Evolutionary conservation across 2,888 invertebrate species (phyloP), one percentile per base, ranked within the genome.

Genomic region (Cryptocephalus primarius): DNA sequence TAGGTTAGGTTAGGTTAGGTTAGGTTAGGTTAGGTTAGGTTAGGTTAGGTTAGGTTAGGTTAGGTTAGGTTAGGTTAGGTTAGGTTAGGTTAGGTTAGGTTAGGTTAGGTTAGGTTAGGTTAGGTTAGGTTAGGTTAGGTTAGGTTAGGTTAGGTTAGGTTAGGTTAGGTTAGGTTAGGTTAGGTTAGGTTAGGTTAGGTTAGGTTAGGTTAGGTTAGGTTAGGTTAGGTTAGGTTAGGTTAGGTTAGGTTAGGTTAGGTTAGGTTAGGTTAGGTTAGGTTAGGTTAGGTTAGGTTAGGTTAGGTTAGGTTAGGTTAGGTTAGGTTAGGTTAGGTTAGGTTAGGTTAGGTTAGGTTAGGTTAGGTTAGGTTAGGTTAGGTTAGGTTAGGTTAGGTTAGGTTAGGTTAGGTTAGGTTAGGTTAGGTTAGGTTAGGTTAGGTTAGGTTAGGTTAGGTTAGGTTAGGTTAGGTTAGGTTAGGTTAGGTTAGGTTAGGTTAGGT

Each of bases 51-150:
- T n/a, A 45, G 41, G 45, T 45, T 45, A 41, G 45, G 45, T 45
- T 45, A 41, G 45, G n/a, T n/a, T n/a, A n/a, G n/a, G n/a, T n/a
- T 44, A 44, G 44, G 39, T 38, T 44, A 44, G 44, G 41, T 45
- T 45, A 45, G 45, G 45, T 45, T 45, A 45, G 41, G 41, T 45
- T 45, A 45, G 45, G 45, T 45, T 45, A 45, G 45, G 39, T 50
- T 48, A 39, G 51, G 49, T 47, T 48, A 45, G 49, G 49, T 47
- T 51, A 46, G 52, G 50, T 50, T 51, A 46, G 48, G 50, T 44
- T 48, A 47, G 44, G 52, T 47, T 48, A 51, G 48, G 52, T 50
- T 52, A 48, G 52, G 52, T 50, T 48, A 48, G 52, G 50, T 48
- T n/a, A 49, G 50, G 49, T 48, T 45, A 46, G 46, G 50, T 44